A percentile compares a stretch with the other conserved stretches of the same genome.
These are phyloP conservation scores for Zaprionus capensis DNA, from an alignment of 1,140 invertebrate genomes.

Conservation along the genomic window DNA sequence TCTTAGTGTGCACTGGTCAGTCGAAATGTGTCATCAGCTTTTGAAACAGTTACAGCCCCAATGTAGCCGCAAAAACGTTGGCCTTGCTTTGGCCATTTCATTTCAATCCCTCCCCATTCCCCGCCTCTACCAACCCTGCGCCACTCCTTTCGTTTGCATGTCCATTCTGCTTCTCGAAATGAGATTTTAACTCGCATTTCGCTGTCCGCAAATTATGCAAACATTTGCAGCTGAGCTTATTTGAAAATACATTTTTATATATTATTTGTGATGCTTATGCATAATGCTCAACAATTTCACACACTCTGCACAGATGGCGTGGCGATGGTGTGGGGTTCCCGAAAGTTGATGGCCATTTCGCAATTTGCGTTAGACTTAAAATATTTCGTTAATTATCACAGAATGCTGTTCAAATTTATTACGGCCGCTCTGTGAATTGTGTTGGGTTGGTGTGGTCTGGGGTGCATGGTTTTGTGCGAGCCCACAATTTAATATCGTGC, in stretches of 20 bases:
- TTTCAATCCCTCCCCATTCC: neutral
- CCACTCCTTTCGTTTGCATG: constrained; percentile 11
- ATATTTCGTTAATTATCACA: constrained; percentile 75
- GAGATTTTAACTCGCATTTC: constrained; percentile 72
- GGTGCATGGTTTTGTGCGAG: constrained; percentile 24
- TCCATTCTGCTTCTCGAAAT: constrained; percentile 52
- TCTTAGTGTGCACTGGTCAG: constrained; percentile 23
- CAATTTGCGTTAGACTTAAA: constrained; percentile 61
- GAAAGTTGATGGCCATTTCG: constrained; percentile 48
- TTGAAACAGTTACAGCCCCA: constrained; percentile 78
- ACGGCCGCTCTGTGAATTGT: constrained; percentile 17
- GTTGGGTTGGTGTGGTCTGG: neutral
- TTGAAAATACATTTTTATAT: constrained; percentile 29
- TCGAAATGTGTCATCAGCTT: constrained; percentile 74
- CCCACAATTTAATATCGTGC: constrained; percentile 61
- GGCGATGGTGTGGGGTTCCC: neutral
- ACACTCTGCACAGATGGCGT: constrained; percentile 30
- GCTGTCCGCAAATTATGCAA: constrained; percentile 73
- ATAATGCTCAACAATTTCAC: constrained; percentile 75
- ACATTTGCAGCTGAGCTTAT: constrained; percentile 52
- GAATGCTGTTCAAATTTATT: constrained; percentile 55
- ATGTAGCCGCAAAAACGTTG: constrained; percentile 67
- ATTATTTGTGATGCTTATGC: constrained; percentile 64
- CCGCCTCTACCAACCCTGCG: too few relatives aligned
- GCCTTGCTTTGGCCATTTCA: constrained; percentile 25